Base-by-base conservation (phyloP, 2,888 invertebrate genomes). In the Furcula furcula region DNA sequence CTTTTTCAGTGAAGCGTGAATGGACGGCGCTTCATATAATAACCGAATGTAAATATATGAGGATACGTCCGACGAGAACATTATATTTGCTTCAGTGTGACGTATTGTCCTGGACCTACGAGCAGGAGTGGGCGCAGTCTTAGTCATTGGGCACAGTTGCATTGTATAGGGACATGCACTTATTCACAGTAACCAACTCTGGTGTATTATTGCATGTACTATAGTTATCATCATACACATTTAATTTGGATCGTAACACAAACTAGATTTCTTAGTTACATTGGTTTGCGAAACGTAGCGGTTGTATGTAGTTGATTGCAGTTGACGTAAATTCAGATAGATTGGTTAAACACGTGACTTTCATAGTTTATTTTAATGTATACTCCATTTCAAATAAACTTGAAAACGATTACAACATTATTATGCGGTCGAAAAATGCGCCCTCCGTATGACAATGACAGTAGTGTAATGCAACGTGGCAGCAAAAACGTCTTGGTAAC, bases 141-240 rank as follows among this genome's bases (percentile, higher is more conserved):
- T 71, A 76, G 62, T 81, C 81, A 85, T 87, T 87, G 87, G 88
- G 85, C 88, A 87, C 88, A 87, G 86, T 87, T 87, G 87, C 85
- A 80, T 87, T 86, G 87, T 86, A 79, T 76, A 78, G 82, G 84
- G 76, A 76, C 71, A 73, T 71, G 83, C 84, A 81, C 87, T 69
- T 60, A 44, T 58, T 72, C 79, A 81, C 76, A 60, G 67, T 74
- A 65, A 59, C 56, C 59, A 46, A 56, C 52, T 54, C n/a, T 50
- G 45, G 49, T 51, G 46, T 68, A 60, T 62, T n/a, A n/a, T 49
- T 75, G 77, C 79, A 80, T 78, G 77, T 54, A n/a, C n/a, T n/a
- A 48, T 50, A 48, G 46, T 50, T 53, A 57, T 54, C 57, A 62
- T 58, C 53, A 47, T 55, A 28, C 32, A 9, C 62, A 66, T 59